Evolutionary conservation across 2,797 vertebrate species (phyloP).

Genomic region (Notolabrus celidotus): DNA sequence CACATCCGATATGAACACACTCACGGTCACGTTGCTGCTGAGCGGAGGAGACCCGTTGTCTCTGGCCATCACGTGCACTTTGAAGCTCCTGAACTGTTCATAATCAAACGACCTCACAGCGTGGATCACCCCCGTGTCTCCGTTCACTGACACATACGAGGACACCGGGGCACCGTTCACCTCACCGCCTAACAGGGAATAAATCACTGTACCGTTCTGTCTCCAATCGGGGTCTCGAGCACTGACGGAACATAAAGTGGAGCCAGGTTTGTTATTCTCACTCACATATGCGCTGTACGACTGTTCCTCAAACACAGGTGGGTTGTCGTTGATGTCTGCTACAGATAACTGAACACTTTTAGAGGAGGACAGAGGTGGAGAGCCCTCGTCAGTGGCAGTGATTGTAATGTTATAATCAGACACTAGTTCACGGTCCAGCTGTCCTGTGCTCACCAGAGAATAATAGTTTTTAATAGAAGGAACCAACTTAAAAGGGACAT

Average conservation of each 20-base stretch:
- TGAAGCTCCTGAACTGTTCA: constrained; percentile 60
- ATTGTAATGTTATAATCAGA: constrained; percentile 65
- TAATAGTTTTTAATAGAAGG: constrained; percentile 85
- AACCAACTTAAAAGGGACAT: constrained; percentile 81
- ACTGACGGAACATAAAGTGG: constrained; percentile 60
- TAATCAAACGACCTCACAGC: constrained; percentile 79
- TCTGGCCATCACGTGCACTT: constrained; percentile 69
- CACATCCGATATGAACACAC: constrained; percentile 76
- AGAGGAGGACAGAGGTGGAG: constrained; percentile 43
- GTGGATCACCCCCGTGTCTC: constrained; percentile 80
- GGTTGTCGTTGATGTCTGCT: constrained; percentile 48
- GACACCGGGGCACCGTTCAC: constrained; percentile 56
- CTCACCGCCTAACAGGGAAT: constrained; percentile 53
- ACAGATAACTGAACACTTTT: background rate
- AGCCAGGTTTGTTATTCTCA: constrained; percentile 83
- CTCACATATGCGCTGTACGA: constrained; percentile 63
- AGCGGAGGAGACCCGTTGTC: constrained; percentile 72
- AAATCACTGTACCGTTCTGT: constrained; percentile 69
- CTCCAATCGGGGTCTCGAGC: constrained; percentile 12
- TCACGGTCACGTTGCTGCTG: constrained; percentile 65
- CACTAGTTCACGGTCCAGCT: constrained; percentile 74
- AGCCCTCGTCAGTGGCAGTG: constrained; percentile 58
- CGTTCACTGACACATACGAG: constrained; percentile 66
- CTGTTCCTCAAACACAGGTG: constrained; percentile 69
- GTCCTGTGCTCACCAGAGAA: constrained; percentile 75